A percentile compares a stretch with the other conserved stretches of the same genome.
Evolutionary conservation across 2,888 invertebrate genomes (phyloP).

Genomic region (Empis livida): DNA sequence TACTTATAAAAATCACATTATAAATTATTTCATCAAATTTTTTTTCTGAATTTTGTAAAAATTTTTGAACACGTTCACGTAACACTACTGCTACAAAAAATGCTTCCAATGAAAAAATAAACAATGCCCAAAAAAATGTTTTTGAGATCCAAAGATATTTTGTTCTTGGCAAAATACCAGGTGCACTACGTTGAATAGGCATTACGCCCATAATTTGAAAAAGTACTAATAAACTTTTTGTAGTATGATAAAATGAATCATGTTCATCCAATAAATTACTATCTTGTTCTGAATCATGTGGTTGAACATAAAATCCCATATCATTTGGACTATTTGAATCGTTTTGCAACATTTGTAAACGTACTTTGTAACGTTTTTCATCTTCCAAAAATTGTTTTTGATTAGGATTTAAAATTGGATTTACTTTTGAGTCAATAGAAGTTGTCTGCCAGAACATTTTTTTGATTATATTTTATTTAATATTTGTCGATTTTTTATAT

Average conservation of each 20-base stretch:
- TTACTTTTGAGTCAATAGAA: conserved; percentile 16
- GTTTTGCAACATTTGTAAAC: conserved; percentile 16
- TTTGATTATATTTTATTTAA: too few relatives aligned
- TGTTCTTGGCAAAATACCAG: conserved; percentile 38
- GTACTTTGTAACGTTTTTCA: conserved; percentile 27
- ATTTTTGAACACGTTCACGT: conserved; percentile 41
- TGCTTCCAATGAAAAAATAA: conserved; percentile 48
- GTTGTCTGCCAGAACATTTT: neutral
- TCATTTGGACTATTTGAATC: neutral
- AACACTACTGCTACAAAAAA: conserved; percentile 42
- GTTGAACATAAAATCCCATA: conserved; percentile 23
- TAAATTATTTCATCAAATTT: conserved; percentile 63
- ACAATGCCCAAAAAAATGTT: conserved; percentile 52
- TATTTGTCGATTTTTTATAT: too few relatives aligned
- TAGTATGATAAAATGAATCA: conserved; percentile 56
- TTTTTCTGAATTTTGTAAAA: conserved; percentile 46
- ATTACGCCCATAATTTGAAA: conserved; percentile 66
- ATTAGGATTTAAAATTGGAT: conserved; percentile 34
- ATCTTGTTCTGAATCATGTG: conserved; percentile 27
- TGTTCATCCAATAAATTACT: conserved; percentile 48
- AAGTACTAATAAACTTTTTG: conserved; percentile 53
- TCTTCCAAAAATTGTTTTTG: conserved; percentile 34
- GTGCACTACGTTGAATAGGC: conserved; percentile 56
- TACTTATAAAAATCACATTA: conserved; percentile 58
- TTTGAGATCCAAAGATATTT: conserved; percentile 53